These are phyloP conservation scores for Calephelis nemesis DNA, from an alignment of 1,140 invertebrate species.

Conservation along the genomic window DNA sequence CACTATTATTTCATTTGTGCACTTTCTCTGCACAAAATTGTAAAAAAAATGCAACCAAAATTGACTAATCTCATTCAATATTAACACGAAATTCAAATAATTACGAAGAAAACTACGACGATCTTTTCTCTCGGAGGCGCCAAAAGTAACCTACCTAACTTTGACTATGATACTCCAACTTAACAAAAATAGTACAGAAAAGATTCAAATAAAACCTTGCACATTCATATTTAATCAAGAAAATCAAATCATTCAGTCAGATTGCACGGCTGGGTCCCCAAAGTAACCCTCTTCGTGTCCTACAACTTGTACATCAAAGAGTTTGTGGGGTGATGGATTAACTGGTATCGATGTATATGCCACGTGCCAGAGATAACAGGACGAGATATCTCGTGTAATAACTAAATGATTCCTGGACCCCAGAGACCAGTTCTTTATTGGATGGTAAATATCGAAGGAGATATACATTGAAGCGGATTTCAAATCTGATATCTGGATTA, in stretches of 20 bases:
- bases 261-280: conserved; percentile 34
- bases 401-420: conserved; percentile 56
- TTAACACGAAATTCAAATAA: too few species aligned
- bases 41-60: too few species aligned
- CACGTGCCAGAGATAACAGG: conserved; percentile 58
- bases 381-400: conserved; percentile 46
- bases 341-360: conserved; percentile 41
- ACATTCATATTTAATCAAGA: conserved; percentile 13
- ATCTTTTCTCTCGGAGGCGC: too few species aligned
- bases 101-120: too few species aligned
- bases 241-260: conserved; percentile 10
- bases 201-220: background rate
- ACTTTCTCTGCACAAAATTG: too few species aligned
- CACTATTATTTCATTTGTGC: too few species aligned
- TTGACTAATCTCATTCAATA: too few species aligned
- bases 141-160: too few species aligned
- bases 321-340: conserved; percentile 65
- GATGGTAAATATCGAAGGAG: conserved; percentile 30
- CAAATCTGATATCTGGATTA: too few species aligned
- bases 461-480: background rate
- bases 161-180: too few species aligned
- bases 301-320: conserved; percentile 60
- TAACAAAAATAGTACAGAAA: conserved; percentile 29
- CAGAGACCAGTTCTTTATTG: conserved; percentile 43
- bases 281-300: conserved; percentile 21